A percentile compares a stretch with the other conserved stretches of the same genome.
Conservation (phyloP, 2,888 invertebrate species). For the Agrochola lota region DNA sequence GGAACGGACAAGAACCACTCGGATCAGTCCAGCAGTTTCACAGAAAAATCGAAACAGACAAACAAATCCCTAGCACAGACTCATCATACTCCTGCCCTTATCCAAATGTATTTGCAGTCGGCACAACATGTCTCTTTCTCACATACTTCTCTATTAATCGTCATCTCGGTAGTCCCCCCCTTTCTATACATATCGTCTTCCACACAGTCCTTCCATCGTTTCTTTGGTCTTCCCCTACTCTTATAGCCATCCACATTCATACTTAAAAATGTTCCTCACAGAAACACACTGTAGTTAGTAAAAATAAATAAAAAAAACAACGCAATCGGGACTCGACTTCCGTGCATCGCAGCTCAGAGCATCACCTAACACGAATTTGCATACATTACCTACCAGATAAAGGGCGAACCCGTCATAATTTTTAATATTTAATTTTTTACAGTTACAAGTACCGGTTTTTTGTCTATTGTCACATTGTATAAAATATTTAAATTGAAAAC, state of each 20-base stretch:
- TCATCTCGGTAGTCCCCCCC: not conserved
- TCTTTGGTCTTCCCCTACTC: not conserved
- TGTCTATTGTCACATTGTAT: conserved; percentile 88
- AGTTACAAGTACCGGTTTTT: conserved; percentile 89
- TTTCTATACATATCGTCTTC: not conserved
- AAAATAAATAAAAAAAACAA: conserved; percentile 54
- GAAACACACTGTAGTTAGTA: not conserved
- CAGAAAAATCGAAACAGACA: conserved; percentile 39
- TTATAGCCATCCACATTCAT: not conserved
- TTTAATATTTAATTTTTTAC: conserved; percentile 90
- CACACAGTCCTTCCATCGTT: not conserved
- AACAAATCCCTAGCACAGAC: conserved; percentile 42
- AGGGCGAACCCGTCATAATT: conserved; percentile 86
- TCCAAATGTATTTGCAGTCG: not conserved
- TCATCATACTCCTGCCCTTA: not conserved
- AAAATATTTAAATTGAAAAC: conserved; percentile 90
- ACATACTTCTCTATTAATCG: not conserved
- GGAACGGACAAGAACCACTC: not conserved
- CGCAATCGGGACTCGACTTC: conserved; percentile 71
- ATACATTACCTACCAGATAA: conserved; percentile 84
- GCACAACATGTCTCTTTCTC: not conserved
- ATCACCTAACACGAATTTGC: conserved; percentile 82
- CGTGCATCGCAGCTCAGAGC: conserved; percentile 68
- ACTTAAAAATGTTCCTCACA: not conserved
- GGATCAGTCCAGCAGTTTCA: not conserved